A percentile compares a stretch with the other conserved stretches of the same genome.
These are phyloP conservation scores for Papilio gigon DNA, from an alignment of 2,888 invertebrate species.

Conservation along the genomic window DNA sequence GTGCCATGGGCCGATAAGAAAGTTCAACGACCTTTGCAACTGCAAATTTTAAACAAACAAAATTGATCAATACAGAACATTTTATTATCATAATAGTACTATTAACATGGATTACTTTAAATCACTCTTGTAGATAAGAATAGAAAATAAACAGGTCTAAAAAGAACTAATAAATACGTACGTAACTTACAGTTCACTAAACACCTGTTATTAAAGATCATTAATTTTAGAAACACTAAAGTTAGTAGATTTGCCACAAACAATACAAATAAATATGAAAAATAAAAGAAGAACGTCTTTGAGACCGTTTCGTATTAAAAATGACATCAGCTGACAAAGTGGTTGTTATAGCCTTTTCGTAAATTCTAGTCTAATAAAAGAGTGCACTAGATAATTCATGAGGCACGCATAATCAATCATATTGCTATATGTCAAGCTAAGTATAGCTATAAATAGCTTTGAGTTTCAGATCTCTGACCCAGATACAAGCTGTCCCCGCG, in stretches of 20 bases:
- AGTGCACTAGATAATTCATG: neutral
- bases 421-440: conserved; percentile 32
- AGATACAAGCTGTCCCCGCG: conserved; percentile 41
- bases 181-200: no score
- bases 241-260: no score
- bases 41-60: neutral
- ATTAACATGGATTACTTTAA: neutral
- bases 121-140: neutral
- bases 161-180: no score
- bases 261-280: no score
- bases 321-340: no score
- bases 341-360: no score
- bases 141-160: no score
- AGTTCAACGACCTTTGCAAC: conserved; percentile 13
- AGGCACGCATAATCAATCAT: conserved; percentile 11
- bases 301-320: no score
- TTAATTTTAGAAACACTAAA: no score
- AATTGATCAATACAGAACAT: neutral
- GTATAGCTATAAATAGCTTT: conserved; percentile 1
- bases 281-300: no score
- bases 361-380: no score
- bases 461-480: conserved; percentile 43
- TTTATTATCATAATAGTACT: neutral
- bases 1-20: neutral
- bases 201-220: no score